A percentile compares a stretch with the other conserved stretches of the same genome.
Evolutionary conservation across 2,888 invertebrate species (phyloP).

Genomic region (Cephus pygmeus): DNA sequence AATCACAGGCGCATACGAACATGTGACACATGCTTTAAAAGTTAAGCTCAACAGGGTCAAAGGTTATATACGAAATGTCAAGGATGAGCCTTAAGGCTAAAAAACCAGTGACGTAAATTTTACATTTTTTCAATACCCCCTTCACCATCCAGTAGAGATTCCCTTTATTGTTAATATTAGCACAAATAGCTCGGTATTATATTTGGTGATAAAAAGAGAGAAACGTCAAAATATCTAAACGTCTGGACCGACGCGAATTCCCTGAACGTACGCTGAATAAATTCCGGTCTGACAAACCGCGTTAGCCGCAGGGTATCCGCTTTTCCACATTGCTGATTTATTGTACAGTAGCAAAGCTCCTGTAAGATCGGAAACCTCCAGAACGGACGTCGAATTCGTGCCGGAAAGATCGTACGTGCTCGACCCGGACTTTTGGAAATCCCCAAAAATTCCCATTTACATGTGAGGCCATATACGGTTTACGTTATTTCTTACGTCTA

Average conservation of each 20-base stretch:
- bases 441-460: background rate
- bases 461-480: background rate
- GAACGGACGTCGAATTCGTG: slow-evolving; percentile 1
- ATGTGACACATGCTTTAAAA: slow-evolving; percentile 47
- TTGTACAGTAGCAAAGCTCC: background rate
- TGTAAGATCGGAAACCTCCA: background rate
- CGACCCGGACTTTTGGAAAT: background rate
- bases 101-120: background rate
- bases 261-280: background rate
- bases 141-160: background rate
- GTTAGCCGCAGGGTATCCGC: slow-evolving; percentile 44
- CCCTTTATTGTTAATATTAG: background rate
- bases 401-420: background rate
- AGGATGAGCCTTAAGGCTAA: background rate
- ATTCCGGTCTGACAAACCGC: slow-evolving; percentile 1
- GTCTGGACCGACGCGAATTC: background rate
- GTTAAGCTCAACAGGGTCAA: slow-evolving; percentile 26
- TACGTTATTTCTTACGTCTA: background rate
- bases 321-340: slow-evolving; percentile 46
- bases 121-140: background rate
- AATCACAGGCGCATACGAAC: slow-evolving; percentile 54
- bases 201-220: background rate
- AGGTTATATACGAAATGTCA: background rate
- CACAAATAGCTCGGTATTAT: background rate
- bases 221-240: background rate